A percentile compares a stretch with the other conserved stretches of the same genome.
These are phyloP conservation scores for Brachystomella parvula DNA, from an alignment of 1,140 invertebrate species.

Conservation along the genomic window DNA sequence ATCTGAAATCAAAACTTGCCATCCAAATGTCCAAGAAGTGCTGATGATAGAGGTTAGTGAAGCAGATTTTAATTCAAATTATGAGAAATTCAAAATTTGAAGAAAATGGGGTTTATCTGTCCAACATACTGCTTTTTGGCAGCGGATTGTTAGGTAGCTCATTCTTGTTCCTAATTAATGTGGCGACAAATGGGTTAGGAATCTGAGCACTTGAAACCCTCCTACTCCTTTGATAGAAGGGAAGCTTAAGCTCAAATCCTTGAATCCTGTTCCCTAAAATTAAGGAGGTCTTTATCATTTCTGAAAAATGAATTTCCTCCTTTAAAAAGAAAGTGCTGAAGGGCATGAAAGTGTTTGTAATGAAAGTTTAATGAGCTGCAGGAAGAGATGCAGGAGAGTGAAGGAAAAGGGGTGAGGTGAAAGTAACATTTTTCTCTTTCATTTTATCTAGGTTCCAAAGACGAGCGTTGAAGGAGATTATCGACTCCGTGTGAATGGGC, in stretches of 20 bases:
- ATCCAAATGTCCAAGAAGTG: slow-evolving; percentile 70
- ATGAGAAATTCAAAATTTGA: too few relatives aligned
- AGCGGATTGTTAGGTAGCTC: not conserved
- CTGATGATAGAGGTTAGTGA: slow-evolving; percentile 63
- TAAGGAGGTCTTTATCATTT: slow-evolving; percentile 23
- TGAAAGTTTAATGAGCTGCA: slow-evolving; percentile 19
- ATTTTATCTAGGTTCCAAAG: slow-evolving; percentile 57
- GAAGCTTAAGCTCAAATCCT: not conserved
- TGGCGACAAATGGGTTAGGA: slow-evolving; percentile 1
- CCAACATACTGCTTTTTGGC: not conserved
- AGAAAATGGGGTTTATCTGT: too few relatives aligned
- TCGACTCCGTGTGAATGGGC: slow-evolving; percentile 68
- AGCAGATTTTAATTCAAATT: slow-evolving; percentile 1
- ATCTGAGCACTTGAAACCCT: not conserved
- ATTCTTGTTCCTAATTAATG: slow-evolving; percentile 4
- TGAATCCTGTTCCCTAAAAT: not conserved
- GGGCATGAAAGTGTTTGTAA: not conserved
- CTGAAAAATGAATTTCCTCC: not conserved
- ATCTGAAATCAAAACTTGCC: slow-evolving; percentile 64
- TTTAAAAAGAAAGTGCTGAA: not conserved
- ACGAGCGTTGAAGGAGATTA: slow-evolving; percentile 74
- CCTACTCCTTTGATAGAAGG: too few relatives aligned
- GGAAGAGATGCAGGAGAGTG: not conserved
- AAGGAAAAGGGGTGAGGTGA: not conserved
- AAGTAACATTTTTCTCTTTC: slow-evolving; percentile 4